phyloP scores from a whole-genome alignment of 2,888 invertebrate species.

The Lacanobia oleracea region DNA sequence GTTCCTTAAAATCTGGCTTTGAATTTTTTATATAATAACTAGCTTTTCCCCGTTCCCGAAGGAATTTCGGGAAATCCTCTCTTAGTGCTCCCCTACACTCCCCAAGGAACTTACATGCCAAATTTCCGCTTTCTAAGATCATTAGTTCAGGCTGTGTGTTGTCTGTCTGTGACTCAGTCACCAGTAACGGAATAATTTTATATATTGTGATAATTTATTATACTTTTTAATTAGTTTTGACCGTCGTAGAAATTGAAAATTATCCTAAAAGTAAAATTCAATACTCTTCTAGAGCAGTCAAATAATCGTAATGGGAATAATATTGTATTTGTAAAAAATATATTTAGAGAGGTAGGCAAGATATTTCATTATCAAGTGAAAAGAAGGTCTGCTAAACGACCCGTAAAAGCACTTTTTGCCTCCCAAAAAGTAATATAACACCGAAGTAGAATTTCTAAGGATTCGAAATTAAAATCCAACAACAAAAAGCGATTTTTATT shows the following conservation, averaged over 20 bases:
- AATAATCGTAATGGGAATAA: background rate
- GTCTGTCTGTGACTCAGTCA: too few relatives aligned
- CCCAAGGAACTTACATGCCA: too few relatives aligned
- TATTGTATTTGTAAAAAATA: background rate
- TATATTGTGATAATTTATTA: background rate
- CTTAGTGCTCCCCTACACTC: too few relatives aligned
- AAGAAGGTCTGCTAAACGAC: constrained; percentile 1
- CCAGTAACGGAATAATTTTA: too few relatives aligned
- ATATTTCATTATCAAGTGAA: background rate
- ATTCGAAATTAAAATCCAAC: constrained; percentile 1
- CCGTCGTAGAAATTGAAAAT: background rate
- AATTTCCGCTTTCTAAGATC: too few relatives aligned
- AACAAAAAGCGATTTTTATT: constrained; percentile 20
- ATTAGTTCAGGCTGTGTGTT: too few relatives aligned
- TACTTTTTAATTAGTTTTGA: background rate
- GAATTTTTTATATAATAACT: background rate
- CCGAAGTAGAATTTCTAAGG: background rate
- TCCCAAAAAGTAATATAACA: constrained; percentile 7
- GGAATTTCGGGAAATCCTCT: too few relatives aligned
- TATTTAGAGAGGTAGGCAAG: background rate
- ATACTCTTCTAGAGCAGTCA: too few relatives aligned
- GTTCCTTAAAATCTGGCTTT: background rate
- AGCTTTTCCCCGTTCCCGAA: too few relatives aligned
- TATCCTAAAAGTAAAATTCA: background rate
- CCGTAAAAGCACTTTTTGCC: background rate